Base-by-base conservation (phyloP, 2,888 invertebrate species). In the Diplazon laetatorius region DNA sequence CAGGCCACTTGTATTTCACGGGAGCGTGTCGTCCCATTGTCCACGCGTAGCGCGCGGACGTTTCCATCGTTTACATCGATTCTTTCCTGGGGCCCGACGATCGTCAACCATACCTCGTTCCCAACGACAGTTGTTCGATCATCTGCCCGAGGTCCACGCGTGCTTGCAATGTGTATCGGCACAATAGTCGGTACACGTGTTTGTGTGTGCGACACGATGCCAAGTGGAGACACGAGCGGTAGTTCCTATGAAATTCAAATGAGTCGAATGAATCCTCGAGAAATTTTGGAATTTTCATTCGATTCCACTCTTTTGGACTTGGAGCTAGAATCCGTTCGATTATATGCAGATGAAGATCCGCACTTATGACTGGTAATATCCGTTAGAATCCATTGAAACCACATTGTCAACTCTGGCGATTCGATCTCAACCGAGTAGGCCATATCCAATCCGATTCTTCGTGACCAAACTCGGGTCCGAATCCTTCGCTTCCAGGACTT, bases 1-100 rank as follows among this genome's bases (percentile, higher is more conserved):
- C n/a, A n/a, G n/a, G n/a, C n/a, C 69, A 72, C 78, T 80, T 70
- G 25, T 48, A 74, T 78, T 82, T 52, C 37, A 57, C 72, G 63
- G 73, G 80, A 76, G 82, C 77, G 83, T 82, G 76, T 84, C 82
- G 75, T 81, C 78, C 75, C 60, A 81, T 84, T 84, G 81, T 83
- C 71, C 57, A n/a, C 52, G 18, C 30, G 42, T 50, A 71, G 73
- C 70, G 81, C 77, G 74, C 73, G 66, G 72, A 72, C 57, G 68
- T 62, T 66, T 62, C 50, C 20, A 35, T 22, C 22, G 50, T 52
- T 6, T 18, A 35, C 48, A 66, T 70, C 74, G 57, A n/a, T n/a
- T n/a, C n/a, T 71, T 75, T 62, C 16, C 16, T 48, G 50, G 55
- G 50, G 22, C 10, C 18, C 14, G 22, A 50, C n/a, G 48, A 65